Conservation (phyloP, 1,140 invertebrate species). For the Euborellia annulipes region DNA sequence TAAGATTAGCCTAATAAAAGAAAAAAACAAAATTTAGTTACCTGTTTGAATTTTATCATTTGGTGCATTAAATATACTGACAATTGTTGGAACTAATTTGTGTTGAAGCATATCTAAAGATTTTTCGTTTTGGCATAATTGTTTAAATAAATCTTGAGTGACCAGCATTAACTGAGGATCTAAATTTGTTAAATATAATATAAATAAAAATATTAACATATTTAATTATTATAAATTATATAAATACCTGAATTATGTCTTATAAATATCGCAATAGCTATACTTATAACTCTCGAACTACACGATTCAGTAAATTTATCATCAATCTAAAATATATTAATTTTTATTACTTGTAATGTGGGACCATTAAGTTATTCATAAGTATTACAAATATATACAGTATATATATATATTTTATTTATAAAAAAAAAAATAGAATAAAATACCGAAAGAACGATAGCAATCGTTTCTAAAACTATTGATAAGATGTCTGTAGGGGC, state of each 20-base stretch:
- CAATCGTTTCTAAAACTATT: conserved; percentile 48
- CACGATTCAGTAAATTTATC: conserved; percentile 45
- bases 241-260: conserved; percentile 37
- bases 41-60: conserved; percentile 26
- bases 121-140: conserved; percentile 42
- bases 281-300: conserved; percentile 48
- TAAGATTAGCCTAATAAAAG: too few relatives aligned
- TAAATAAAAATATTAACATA: too few relatives aligned
- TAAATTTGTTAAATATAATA: too few relatives aligned
- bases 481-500: conserved; percentile 43
- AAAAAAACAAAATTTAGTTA: conserved; percentile 13
- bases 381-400: conserved; percentile 8
- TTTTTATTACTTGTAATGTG: too few relatives aligned
- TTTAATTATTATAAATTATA: too few relatives aligned
- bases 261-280: conserved; percentile 55
- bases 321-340: conserved; percentile 44
- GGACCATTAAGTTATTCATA: too few relatives aligned
- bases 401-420: background rate
- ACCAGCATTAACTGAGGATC: conserved; percentile 47
- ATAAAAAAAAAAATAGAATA: too few relatives aligned
- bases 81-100: conserved; percentile 51
- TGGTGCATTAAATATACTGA: conserved; percentile 39
- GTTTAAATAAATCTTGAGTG: conserved; percentile 50
- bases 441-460: conserved; percentile 45
- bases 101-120: conserved; percentile 45